Percentiles rank a stretch among this genome's conserved stretches.
Conservation (phyloP, 1,140 invertebrate species). For the Pseudomyrmex gracilis region DNA sequence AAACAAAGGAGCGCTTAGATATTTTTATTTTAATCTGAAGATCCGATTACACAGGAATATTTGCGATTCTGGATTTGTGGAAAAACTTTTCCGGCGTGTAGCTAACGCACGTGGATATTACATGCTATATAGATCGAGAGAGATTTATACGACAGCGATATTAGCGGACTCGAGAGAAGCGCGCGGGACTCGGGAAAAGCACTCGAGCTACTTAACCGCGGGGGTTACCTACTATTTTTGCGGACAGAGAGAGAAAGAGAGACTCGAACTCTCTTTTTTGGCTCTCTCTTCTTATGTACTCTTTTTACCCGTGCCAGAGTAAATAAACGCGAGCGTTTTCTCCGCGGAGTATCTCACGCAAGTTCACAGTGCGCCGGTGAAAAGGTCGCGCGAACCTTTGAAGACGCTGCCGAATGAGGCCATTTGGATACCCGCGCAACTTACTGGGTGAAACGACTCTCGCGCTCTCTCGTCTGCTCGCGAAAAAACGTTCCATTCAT, state of each 20-base stretch:
- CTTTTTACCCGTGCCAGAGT: slow-evolving; percentile 32
- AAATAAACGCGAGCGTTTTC: slow-evolving; percentile 71
- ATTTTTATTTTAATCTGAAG: background rate
- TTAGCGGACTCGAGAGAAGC: slow-evolving; percentile 57
- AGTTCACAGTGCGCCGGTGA: slow-evolving; percentile 52
- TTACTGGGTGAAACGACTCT: slow-evolving; percentile 57
- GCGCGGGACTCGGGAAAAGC: slow-evolving; percentile 61
- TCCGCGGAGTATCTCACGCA: slow-evolving; percentile 70
- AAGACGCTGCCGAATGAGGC: slow-evolving; percentile 56
- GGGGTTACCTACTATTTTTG: too few species aligned
- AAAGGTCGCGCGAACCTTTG: slow-evolving; percentile 70
- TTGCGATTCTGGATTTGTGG: background rate
- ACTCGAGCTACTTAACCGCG: slow-evolving; percentile 49
- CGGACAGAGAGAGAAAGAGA: too few species aligned
- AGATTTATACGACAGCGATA: slow-evolving; percentile 69
- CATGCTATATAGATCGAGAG: slow-evolving; percentile 60
- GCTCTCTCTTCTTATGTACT: slow-evolving; percentile 4
- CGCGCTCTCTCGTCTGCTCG: background rate
- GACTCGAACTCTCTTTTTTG: background rate
- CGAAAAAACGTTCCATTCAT: background rate
- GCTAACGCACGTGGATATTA: slow-evolving; percentile 32
- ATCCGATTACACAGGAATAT: background rate
- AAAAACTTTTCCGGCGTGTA: slow-evolving; percentile 50
- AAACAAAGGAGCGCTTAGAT: background rate
- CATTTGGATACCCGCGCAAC: slow-evolving; percentile 58